Percentiles rank a stretch among this genome's conserved stretches.
Evolutionary conservation across 2,888 invertebrate genomes (phyloP).

Genomic region (Sinohyriopsis cumingii): DNA sequence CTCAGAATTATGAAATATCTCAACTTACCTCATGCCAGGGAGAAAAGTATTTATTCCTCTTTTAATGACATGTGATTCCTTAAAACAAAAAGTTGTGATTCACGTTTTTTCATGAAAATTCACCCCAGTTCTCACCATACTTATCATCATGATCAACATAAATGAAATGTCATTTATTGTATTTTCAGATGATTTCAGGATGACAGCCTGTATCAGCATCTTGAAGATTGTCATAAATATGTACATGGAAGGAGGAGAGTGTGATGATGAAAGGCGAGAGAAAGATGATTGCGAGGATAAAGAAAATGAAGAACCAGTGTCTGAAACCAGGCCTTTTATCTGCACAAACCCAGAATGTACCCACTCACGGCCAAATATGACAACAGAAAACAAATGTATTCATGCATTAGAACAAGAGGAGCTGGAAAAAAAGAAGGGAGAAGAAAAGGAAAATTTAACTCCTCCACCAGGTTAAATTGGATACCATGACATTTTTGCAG

Average conservation of each 20-base stretch:
- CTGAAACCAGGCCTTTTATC: slow-evolving; percentile 17
- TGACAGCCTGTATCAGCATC: slow-evolving; percentile 89
- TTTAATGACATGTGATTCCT: too few species aligned
- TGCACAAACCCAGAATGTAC: slow-evolving; percentile 63
- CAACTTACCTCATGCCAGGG: too few species aligned
- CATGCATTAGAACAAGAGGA: slow-evolving; percentile 40
- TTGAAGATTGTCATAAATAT: slow-evolving; percentile 82
- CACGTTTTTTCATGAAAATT: too few species aligned
- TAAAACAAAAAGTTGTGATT: too few species aligned
- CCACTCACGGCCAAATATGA: slow-evolving; percentile 47
- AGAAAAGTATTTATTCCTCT: too few species aligned
- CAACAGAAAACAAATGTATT: slow-evolving; percentile 50
- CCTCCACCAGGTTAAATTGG: too few species aligned
- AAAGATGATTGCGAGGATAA: slow-evolving; percentile 23
- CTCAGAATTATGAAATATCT: too few species aligned
- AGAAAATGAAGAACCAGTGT: slow-evolving; percentile 11
- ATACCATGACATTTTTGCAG: too few species aligned
- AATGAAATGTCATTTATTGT: neutral
- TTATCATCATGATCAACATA: neutral
- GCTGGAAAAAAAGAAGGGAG: slow-evolving; percentile 27
- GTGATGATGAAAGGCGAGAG: slow-evolving; percentile 30
- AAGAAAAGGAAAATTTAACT: too few species aligned
- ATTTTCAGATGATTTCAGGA: slow-evolving; percentile 85
- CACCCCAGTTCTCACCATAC: neutral
- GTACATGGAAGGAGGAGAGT: slow-evolving; percentile 41